Evolutionary conservation across 1,140 invertebrate species (phyloP).

Genomic region (Drosophila seguyi): DNA sequence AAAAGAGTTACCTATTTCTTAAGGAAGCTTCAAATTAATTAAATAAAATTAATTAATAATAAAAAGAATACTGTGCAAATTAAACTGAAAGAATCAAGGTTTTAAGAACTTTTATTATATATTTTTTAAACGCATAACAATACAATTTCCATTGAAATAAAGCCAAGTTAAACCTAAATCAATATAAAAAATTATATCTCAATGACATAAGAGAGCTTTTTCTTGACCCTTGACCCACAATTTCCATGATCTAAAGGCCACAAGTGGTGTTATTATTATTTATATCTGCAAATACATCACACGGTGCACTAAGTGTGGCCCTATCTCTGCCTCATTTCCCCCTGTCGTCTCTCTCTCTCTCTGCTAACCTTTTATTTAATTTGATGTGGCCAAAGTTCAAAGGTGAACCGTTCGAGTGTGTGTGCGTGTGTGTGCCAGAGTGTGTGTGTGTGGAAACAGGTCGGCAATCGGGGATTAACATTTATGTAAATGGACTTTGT

Average conservation of each 20-base stretch:
- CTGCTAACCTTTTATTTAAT: constrained; percentile 76
- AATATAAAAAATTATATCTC: background rate
- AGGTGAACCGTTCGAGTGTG: constrained; percentile 46
- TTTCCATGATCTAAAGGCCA: background rate
- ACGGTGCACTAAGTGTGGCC: constrained; percentile 14
- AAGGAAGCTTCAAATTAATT: too few relatives aligned
- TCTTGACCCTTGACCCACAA: background rate
- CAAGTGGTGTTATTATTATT: constrained; percentile 3
- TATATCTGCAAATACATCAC: constrained; percentile 1
- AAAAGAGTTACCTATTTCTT: too few relatives aligned
- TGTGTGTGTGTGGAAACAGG: constrained; percentile 3
- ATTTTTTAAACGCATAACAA: background rate
- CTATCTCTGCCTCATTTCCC: background rate
- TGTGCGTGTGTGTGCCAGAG: constrained; percentile 5
- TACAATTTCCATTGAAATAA: background rate
- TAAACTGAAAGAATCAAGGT: too few relatives aligned
- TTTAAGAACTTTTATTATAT: background rate
- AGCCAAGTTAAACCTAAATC: background rate
- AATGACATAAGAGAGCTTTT: background rate
- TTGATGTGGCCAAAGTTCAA: constrained; percentile 73
- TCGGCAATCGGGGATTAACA: constrained; percentile 48
- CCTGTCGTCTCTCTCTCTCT: too few relatives aligned
- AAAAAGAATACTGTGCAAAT: too few relatives aligned
- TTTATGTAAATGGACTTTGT: constrained; percentile 74
- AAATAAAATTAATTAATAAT: too few relatives aligned